Percentiles rank a stretch among this genome's conserved stretches.
Evolutionary conservation across 2,888 invertebrate species (phyloP).

Genomic region (Spilosoma lubricipeda): DNA sequence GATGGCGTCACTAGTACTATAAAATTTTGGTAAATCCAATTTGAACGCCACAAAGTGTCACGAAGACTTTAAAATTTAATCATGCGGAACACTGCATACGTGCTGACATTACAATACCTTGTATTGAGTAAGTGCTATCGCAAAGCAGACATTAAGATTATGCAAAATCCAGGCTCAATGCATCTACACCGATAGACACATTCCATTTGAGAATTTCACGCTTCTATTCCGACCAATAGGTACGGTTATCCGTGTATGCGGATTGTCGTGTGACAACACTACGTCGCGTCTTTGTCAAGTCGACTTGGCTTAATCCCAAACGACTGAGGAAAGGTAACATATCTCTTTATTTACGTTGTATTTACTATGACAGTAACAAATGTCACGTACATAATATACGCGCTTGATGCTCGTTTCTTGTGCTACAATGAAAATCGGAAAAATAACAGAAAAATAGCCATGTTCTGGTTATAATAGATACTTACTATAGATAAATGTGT

Average conservation of each 20-base stretch:
- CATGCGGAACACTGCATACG: neutral
- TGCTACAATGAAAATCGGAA: slow-evolving; percentile 49
- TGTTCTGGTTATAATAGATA: slow-evolving; percentile 32
- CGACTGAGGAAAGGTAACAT: slow-evolving; percentile 74
- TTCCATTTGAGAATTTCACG: slow-evolving; percentile 64
- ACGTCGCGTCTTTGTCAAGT: slow-evolving; percentile 70
- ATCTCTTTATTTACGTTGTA: slow-evolving; percentile 76
- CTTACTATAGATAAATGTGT: neutral
- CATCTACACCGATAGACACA: slow-evolving; percentile 26
- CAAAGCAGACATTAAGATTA: slow-evolving; percentile 15
- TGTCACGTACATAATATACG: slow-evolving; percentile 50
- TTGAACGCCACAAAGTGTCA: slow-evolving; percentile 22
- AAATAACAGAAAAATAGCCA: slow-evolving; percentile 41
- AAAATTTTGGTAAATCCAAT: slow-evolving; percentile 27
- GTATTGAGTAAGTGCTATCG: slow-evolving; percentile 23
- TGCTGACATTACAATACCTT: neutral
- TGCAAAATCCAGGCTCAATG: slow-evolving; percentile 24
- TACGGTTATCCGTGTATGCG: slow-evolving; percentile 60
- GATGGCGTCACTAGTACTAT: slow-evolving; percentile 31
- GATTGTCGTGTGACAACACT: slow-evolving; percentile 68
- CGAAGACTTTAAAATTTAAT: slow-evolving; percentile 16
- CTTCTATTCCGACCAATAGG: slow-evolving; percentile 60
- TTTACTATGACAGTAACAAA: slow-evolving; percentile 72
- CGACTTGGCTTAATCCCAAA: slow-evolving; percentile 79
- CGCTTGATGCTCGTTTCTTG: slow-evolving; percentile 46